Percentiles rank a stretch among this genome's conserved stretches.
These are phyloP conservation scores for Himalopsyche anomala DNA, from an alignment of 2,888 invertebrate species.

Conservation along the genomic window DNA sequence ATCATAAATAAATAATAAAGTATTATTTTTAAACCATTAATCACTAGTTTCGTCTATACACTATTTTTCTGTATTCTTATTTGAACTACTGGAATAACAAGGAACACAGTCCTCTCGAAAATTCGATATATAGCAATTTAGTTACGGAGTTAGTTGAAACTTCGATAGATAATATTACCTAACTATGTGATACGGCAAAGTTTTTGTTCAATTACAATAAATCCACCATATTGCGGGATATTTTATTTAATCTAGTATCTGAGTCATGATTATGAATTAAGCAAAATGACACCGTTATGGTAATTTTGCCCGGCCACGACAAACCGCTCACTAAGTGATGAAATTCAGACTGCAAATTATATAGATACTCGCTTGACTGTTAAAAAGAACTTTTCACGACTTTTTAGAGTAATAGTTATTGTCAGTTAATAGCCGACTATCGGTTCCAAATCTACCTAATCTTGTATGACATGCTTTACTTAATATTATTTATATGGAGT, in stretches of 20 bases:
- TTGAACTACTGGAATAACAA: no score
- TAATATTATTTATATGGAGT: no score
- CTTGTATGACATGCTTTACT: background rate
- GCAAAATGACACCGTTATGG: slow-evolving; percentile 44
- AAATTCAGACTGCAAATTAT: background rate
- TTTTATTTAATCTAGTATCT: background rate
- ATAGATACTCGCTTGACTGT: background rate
- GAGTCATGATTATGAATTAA: slow-evolving; percentile 43
- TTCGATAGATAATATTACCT: no score
- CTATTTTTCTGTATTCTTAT: no score
- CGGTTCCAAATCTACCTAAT: background rate
- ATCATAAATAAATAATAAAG: background rate
- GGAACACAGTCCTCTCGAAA: no score
- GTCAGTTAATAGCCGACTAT: background rate
- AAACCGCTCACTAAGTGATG: background rate
- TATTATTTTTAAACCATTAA: no score
- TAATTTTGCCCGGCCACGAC: slow-evolving; percentile 51
- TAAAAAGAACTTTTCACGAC: background rate
- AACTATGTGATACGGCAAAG: no score
- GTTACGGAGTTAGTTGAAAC: no score
- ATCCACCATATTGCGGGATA: background rate
- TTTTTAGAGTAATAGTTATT: background rate
- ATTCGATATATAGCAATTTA: no score
- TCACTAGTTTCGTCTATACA: no score
- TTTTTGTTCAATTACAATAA: no score